A percentile compares a stretch with the other conserved stretches of the same genome.
Evolutionary conservation across 2,888 invertebrate genomes (phyloP).

Genomic region (Archips xylosteana): DNA sequence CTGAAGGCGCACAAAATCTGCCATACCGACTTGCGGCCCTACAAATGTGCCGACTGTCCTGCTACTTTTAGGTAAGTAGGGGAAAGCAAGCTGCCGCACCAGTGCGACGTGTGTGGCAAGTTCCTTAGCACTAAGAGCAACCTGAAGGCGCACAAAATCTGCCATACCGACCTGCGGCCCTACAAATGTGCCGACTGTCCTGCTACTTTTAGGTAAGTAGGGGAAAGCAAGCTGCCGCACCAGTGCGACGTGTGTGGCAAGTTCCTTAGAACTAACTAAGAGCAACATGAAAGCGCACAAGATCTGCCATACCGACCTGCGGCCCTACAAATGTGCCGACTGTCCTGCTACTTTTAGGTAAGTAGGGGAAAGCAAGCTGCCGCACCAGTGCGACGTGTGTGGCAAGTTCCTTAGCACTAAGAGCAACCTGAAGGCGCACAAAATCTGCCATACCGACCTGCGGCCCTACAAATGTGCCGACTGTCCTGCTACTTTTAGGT

Average conservation of each 20-base stretch:
- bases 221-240: constrained; percentile 69
- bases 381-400: constrained; percentile 52
- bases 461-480: too few species aligned
- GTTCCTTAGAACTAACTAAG: constrained; percentile 72
- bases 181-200: constrained; percentile 66
- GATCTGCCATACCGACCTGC: constrained; percentile 72
- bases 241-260: constrained; percentile 80
- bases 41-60: too few species aligned
- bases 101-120: constrained; percentile 74
- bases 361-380: constrained; percentile 17
- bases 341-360: constrained; percentile 76
- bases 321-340: constrained; percentile 68
- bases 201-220: too few species aligned
- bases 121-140: constrained; percentile 44
- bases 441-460: too few species aligned
- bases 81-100: constrained; percentile 72
- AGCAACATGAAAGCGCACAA: constrained; percentile 79
- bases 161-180: too few species aligned
- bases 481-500: too few species aligned
- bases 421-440: constrained; percentile 56
- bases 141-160: too few species aligned
- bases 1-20: too few species aligned
- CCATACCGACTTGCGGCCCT: too few species aligned
- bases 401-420: constrained; percentile 72
- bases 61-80: too few species aligned